Evolutionary conservation across 2,113 vertebrate genomes (phyloP).

Genomic region (Saccopteryx bilineata): DNA sequence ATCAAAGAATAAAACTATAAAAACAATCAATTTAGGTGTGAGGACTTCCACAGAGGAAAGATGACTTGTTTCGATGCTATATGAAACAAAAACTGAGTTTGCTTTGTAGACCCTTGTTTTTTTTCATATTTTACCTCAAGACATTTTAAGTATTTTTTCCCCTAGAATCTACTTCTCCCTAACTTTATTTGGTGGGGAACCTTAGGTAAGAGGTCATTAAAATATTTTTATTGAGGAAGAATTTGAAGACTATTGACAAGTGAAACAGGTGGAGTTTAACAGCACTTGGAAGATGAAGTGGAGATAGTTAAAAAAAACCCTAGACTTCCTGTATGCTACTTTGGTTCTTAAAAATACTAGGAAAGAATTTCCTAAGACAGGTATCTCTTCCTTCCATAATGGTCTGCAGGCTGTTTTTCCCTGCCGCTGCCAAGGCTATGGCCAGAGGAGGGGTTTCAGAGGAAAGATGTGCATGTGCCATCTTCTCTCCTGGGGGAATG

Average conservation of each 20-base stretch:
- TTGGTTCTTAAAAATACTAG: background rate
- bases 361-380: conserved; percentile 22
- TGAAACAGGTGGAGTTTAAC: background rate
- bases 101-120: background rate
- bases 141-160: background rate
- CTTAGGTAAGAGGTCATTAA: conserved; percentile 36
- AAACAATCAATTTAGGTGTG: background rate
- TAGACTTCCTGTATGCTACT: background rate
- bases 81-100: background rate
- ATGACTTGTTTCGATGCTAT: background rate
- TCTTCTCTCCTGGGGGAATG: background rate
- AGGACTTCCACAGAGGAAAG: conserved; percentile 45
- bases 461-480: background rate
- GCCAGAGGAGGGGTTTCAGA: background rate
- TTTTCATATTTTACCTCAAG: conserved; percentile 58
- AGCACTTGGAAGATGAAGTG: conserved; percentile 13
- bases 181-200: conserved; percentile 53
- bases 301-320: background rate
- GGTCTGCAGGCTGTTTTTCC: background rate
- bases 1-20: conserved; percentile 25
- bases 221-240: conserved; percentile 44
- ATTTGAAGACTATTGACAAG: background rate
- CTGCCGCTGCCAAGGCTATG: background rate
- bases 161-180: background rate
- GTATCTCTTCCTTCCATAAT: background rate